Base-by-base conservation (phyloP, 2,113 vertebrate genomes). In the Dissostichus mawsoni region DNA sequence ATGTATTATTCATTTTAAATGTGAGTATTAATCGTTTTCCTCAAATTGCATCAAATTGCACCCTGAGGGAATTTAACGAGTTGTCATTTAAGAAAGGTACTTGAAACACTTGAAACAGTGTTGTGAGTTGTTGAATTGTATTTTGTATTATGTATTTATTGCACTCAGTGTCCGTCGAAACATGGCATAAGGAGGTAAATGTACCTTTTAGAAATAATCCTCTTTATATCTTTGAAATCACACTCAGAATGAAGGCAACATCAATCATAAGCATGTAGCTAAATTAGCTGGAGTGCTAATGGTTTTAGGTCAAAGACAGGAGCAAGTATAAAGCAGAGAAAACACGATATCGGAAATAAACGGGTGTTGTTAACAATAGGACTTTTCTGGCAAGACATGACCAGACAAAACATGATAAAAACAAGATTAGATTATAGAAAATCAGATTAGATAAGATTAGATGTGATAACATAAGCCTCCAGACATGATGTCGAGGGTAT, bases 401-500 rank as follows among this genome's bases (percentile, higher is more conserved):
- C 51, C 53, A 59, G 70, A 63, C 67, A 51, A 17, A 66, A 76
- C 50, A 9, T 58, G 61, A 59, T 7, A 0, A 64, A 29, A 53
- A 45, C 14, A n/a, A 80, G 48, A 70, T 74, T 63, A 5, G 53
- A 81, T 80, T 74, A 63, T 11, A 16, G 20, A 78, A 76, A 71
- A 87, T 36, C 4, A 1, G n/a, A 87, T 86, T 59, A 66, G 74
- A 80, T 64, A 62, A 14, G 51, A 78, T 52, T 20, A 64, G 73
- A 77, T 55, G 36, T 1, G 3, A 80, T 77, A 71, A 71, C 25
- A 69, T 67, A 79, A 79, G 50, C 44, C 9, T 20, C 56, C 23
- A 58, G 56, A 85, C 20, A 6, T 25, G 11, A 6, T 4, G 18
- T 7, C 17, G 17, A 69, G 29, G 1, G 36, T 41, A 70, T 20